Evolutionary conservation across 2,888 invertebrate species (phyloP).

Genomic region (Rhaphigaster nebulosa): DNA sequence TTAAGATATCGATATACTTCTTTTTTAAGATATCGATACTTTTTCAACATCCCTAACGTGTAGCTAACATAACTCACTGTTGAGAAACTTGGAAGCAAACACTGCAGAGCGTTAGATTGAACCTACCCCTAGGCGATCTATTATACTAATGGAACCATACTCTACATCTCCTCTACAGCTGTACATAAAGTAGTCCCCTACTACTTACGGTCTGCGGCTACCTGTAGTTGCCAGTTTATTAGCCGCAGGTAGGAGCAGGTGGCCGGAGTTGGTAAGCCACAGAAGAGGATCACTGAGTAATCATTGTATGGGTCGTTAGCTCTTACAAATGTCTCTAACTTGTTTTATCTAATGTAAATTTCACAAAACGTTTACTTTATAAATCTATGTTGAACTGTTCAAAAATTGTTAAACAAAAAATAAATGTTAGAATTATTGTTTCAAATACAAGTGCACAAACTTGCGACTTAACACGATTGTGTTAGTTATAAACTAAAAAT

Average conservation of each 20-base stretch:
- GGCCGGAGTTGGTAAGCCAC: not conserved
- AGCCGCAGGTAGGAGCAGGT: not conserved
- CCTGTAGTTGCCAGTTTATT: not conserved
- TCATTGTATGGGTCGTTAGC: not conserved
- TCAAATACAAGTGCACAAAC: no score
- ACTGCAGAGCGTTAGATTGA: not conserved
- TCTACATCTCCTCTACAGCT: not conserved
- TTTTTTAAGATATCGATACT: no score
- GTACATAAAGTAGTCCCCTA: not conserved
- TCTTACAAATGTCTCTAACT: not conserved
- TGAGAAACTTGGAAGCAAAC: not conserved
- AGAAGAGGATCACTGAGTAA: not conserved
- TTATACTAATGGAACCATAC: conserved; percentile 22
- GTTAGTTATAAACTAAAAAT: no score
- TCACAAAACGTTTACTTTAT: not conserved
- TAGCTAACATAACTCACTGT: not conserved
- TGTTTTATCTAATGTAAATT: not conserved
- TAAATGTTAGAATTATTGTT: no score
- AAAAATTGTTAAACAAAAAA: no score
- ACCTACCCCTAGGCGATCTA: not conserved
- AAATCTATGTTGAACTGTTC: no score
- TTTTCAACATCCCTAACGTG: no score
- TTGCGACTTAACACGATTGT: no score
- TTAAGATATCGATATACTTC: no score
- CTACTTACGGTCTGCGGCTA: not conserved